Evolutionary conservation across 2,113 vertebrate genomes (phyloP), one percentile per base, ranked within the genome.

Genomic region (Bufo gargarizans): DNA sequence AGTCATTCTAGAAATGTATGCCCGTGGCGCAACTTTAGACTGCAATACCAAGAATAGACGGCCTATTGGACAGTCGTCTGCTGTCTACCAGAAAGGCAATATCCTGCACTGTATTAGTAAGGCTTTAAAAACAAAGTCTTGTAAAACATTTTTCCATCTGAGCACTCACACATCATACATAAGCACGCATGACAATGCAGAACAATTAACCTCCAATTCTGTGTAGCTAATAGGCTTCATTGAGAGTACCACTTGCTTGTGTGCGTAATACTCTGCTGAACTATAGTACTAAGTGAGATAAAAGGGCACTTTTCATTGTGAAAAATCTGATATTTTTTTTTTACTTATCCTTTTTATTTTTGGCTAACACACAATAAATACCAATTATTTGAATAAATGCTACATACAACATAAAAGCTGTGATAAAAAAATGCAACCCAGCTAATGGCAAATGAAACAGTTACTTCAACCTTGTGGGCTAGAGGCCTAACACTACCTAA

Each of bases 301-400:
- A 84, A 89, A 78, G 87, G 82, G 22, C 87, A 84, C 82, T 89
- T 89, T 89, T 84, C 67, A 65, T 77, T 76, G 72, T 76, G 72
- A 50, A 76, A 76, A 76, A 76, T 47, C 45, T 76, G 72, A 49
- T 17, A 50, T 65, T 82, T 33, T 76, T 88, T 58, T 67, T 78
- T 77, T 77, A 74, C 33, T 74, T 65, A 45, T 53, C 63, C 72
- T 58, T 56, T 85, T 86, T 22, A 20, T 77, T 71, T 88, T 88
- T 88, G 80, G 71, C 81, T 89, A 84, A 33, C 87, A 89, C 71
- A 43, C 72, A 89, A 89, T 89, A 89, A 89, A 89, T 89, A 89
- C 80, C 56, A 77, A 61, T 14, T 56, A 9, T 47, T 71, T 84
- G 17, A 63, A 78, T 61, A 84, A 84, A 84, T 71, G 55, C 72